phyloP scores from a whole-genome alignment of 30 jellyfish, hydroid and myxozoan genomes.

The Phacellophora camtschatica region DNA sequence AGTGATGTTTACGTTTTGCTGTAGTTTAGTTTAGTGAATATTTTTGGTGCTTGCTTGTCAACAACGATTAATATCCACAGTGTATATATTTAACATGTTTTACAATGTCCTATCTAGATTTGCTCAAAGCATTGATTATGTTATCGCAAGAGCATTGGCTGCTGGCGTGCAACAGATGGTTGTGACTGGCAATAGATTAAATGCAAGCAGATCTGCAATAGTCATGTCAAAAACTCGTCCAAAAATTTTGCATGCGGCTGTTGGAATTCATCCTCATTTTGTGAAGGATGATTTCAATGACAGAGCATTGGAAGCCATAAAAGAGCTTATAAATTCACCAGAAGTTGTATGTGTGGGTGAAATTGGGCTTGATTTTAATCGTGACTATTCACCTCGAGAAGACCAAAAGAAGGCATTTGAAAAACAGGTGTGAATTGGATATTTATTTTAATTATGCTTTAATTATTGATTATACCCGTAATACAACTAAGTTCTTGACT shows the following conservation, averaged over 20 bases:
- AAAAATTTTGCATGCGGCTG: slow-evolving; percentile 80
- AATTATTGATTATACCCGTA: too few species aligned
- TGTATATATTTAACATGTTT: too few species aligned
- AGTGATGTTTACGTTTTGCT: too few species aligned
- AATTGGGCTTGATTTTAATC: slow-evolving; percentile 86
- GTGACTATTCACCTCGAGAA: slow-evolving; percentile 91
- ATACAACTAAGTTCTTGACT: too few species aligned
- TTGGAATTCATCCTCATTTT: slow-evolving; percentile 95
- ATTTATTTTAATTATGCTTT: too few species aligned
- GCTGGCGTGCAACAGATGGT: slow-evolving; percentile 94
- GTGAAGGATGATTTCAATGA: slow-evolving; percentile 87
- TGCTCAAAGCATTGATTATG: slow-evolving; percentile 60
- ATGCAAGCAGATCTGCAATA: slow-evolving; percentile 80
- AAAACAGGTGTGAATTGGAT: slow-evolving; percentile 61
- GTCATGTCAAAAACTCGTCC: slow-evolving; percentile 97
- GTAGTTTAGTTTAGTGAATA: too few species aligned
- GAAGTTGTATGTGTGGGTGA: slow-evolving; percentile 95
- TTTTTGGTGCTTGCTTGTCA: too few species aligned
- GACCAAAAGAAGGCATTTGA: slow-evolving; percentile 87
- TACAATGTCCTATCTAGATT: too few species aligned
- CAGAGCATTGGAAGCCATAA: slow-evolving; percentile 66
- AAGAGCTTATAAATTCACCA: slow-evolving; percentile 72
- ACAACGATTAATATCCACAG: too few species aligned
- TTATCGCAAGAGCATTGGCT: slow-evolving; percentile 91
- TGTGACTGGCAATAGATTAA: slow-evolving; percentile 79